Base-by-base conservation (phyloP, 2,888 invertebrate species). In the Heliconius sara region DNA sequence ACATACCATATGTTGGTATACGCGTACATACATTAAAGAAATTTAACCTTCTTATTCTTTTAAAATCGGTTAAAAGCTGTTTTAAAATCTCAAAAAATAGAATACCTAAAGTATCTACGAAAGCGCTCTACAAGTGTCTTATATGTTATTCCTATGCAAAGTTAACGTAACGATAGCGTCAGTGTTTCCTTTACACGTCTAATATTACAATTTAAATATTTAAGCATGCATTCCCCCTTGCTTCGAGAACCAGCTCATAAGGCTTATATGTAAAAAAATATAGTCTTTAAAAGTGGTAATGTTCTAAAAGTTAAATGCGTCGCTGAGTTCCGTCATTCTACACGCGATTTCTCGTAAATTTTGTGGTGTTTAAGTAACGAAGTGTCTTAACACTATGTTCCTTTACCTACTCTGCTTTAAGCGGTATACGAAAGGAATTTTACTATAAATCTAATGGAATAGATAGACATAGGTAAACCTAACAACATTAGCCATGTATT, bases 191-290 rank as follows among this genome's bases (percentile, higher is more conserved):
- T 65, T 75, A 65, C 75, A 78, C 74, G 78, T 78, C 73, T 78
- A 73, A 67, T 77, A 77, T 73, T 77, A 30, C 77, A 43, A 80
- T 80, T 77, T 77, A 74, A 78, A 73, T 73, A 73, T 74, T 73
- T 39, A 73, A 72, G 65, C 30, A 39, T 25, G 66, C 66, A 34
- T 74, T 78, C 66, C 67, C 66, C 66, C 78, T 67, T 52, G 67
- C 57, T 39, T 74, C 67, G 39, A 16, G 65, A 47, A 43, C 27
- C 43, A 43, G 65, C 39, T 66, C 12, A 63, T 25, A 43, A 25
- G 3, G 30, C 27, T 43, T 60, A 12, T 19, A 66, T 66, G 47
- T 3, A 70, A 70, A 70, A 47, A 25, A 16, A 19, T 22, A 52
- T 0, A 19, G 9, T 52, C 19, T 52, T 52, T 52, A 22, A 27